phyloP scores from a whole-genome alignment of 2,113 vertebrate genomes.

The Lutjanus erythropterus region DNA sequence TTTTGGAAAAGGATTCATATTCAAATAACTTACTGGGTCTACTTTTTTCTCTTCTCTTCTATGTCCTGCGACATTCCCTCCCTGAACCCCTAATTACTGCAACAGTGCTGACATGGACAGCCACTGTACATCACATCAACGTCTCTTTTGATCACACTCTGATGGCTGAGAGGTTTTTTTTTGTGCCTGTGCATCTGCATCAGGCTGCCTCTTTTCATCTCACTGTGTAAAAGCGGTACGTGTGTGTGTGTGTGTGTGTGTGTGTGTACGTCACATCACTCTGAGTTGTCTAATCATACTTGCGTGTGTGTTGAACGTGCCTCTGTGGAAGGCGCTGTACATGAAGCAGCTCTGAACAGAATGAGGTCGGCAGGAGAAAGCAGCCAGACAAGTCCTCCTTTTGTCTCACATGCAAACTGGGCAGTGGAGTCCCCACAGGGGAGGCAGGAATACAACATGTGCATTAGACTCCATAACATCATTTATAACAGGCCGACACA shows the following conservation, averaged over 20 bases:
- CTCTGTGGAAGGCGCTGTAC: slow-evolving; percentile 18
- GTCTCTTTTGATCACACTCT: slow-evolving; percentile 66
- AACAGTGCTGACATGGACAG: slow-evolving; percentile 68
- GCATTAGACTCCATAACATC: slow-evolving; percentile 71
- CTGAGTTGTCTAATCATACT: slow-evolving; percentile 29
- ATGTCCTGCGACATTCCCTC: slow-evolving; percentile 33
- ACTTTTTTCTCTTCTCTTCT: slow-evolving; percentile 21
- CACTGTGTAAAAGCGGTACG: slow-evolving; percentile 24
- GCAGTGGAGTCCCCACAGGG: slow-evolving; percentile 48
- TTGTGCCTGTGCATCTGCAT: slow-evolving; percentile 15
- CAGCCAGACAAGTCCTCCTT: slow-evolving; percentile 51
- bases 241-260: neutral
- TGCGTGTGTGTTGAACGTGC: slow-evolving; percentile 4
- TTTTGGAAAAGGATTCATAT: neutral
- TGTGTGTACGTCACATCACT: slow-evolving; percentile 24
- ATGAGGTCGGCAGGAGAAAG: slow-evolving; percentile 65
- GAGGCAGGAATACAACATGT: slow-evolving; percentile 49
- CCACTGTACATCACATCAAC: slow-evolving; percentile 64
- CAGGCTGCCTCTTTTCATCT: slow-evolving; percentile 47
- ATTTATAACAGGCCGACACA: slow-evolving; percentile 64
- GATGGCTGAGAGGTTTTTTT: neutral
- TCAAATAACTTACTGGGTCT: slow-evolving; percentile 20
- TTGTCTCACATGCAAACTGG: slow-evolving; percentile 47
- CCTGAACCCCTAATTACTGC: slow-evolving; percentile 70
- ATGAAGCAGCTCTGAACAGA: slow-evolving; percentile 56